phyloP scores from a whole-genome alignment of 2,113 vertebrate genomes.

The Nansenia antarctica region DNA sequence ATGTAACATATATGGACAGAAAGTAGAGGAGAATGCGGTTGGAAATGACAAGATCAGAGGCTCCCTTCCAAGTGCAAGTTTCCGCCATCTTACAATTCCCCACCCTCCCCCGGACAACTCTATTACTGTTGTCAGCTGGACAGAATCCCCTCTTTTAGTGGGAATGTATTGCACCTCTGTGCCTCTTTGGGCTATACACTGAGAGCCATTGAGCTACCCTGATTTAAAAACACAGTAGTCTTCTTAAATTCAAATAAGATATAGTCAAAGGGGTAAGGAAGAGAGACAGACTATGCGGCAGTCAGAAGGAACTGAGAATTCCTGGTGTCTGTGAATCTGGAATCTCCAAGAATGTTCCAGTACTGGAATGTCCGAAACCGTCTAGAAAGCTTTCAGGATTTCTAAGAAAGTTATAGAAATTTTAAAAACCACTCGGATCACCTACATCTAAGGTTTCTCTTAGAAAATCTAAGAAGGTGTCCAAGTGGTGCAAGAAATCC shows the following conservation, averaged over 20 bases:
- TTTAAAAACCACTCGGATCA: not conserved
- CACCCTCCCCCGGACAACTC: not conserved
- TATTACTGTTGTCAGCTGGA: not conserved
- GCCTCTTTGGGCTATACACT: not conserved
- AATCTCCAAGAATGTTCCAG: constrained; percentile 37
- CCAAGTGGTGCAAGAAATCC: not conserved
- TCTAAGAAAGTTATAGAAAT: not conserved
- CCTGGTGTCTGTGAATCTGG: constrained; percentile 22
- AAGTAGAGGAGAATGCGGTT: constrained; percentile 32
- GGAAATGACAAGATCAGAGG: constrained; percentile 34
- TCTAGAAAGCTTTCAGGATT: not conserved
- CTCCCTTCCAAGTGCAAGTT: constrained; percentile 31
- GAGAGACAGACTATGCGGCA: not conserved
- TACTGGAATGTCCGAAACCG: constrained; percentile 26
- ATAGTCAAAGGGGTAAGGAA: not conserved
- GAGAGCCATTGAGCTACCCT: not conserved
- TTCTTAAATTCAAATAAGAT: not conserved
- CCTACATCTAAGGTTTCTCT: not conserved
- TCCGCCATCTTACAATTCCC: constrained; percentile 18
- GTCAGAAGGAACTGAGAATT: constrained; percentile 27
- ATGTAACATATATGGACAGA: constrained; percentile 26
- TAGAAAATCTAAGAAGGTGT: not conserved
- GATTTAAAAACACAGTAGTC: constrained; percentile 1
- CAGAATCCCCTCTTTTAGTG: not conserved
- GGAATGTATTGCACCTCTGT: not conserved